Percentiles rank a stretch among this genome's conserved stretches.
Conservation (phyloP, 2,797 vertebrate genomes). For the Typhlichthys subterraneus region DNA sequence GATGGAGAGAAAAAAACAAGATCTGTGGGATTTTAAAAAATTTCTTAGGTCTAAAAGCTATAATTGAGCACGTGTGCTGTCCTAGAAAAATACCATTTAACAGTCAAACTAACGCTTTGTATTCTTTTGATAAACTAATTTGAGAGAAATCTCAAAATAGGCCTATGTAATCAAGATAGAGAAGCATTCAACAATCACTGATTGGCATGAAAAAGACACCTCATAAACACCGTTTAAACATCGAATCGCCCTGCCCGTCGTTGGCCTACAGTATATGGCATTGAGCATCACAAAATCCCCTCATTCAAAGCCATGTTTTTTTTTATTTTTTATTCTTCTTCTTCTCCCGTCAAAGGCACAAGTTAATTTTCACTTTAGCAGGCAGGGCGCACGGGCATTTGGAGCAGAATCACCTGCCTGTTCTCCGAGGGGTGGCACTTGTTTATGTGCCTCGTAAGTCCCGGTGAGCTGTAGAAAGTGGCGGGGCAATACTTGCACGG, state of each 20-base stretch:
- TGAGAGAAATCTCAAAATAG: constrained; percentile 77
- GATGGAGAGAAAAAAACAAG: constrained; percentile 58
- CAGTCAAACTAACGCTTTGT: constrained; percentile 83
- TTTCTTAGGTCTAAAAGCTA: constrained; percentile 89
- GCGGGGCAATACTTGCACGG: constrained; percentile 98
- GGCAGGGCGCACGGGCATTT: constrained; percentile 96
- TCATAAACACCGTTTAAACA: constrained; percentile 69
- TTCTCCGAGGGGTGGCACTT: constrained; percentile 99
- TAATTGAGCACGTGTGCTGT: constrained; percentile 80
- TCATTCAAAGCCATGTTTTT: neutral
- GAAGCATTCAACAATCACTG: constrained; percentile 77
- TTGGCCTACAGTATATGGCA: constrained; percentile 68
- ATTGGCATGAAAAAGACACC: constrained; percentile 73
- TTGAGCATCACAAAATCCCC: constrained; percentile 57
- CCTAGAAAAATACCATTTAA: constrained; percentile 85
- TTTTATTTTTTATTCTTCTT: neutral
- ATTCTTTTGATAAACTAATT: constrained; percentile 74
- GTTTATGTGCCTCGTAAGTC: constrained; percentile 98
- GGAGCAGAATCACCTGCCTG: constrained; percentile 96
- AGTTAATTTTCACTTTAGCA: constrained; percentile 77
- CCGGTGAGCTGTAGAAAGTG: constrained; percentile 97
- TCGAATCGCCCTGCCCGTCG: constrained; percentile 67
- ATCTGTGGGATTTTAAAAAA: constrained; percentile 76
- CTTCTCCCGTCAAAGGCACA: constrained; percentile 68
- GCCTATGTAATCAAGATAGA: constrained; percentile 71